Base-by-base conservation (phyloP, 2,888 invertebrate species). In the Drosophila ustulata region DNA sequence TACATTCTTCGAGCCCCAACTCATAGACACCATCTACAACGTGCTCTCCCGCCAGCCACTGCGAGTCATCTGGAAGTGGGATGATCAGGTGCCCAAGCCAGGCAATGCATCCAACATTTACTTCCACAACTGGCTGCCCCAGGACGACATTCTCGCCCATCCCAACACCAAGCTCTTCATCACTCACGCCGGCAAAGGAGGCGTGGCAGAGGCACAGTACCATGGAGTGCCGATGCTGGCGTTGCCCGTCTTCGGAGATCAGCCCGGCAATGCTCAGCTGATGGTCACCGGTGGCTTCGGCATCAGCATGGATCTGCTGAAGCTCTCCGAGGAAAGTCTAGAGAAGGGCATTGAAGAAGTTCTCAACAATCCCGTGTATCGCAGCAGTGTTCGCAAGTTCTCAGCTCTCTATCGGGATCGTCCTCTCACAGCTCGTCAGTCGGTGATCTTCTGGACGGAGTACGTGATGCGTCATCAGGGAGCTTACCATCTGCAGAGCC, bases 11-110 rank as follows among this genome's bases (percentile, higher is more conserved):
- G 93, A 94, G 0, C 75, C 80, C 0, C 93, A 93, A 0, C 93
- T 93, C 71, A 91, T 92, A 30, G 86, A 93, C 26, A 93, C 92
- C 1, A 93, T 96, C 39, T 90, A 94, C 7, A 93, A 93, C 45
- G 94, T 94, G 3, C 94, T 96, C 41, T 91, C 93, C 0, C 93
- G 93, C 58, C 80, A 95, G 0, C 94, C 94, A 59, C 94, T 95
- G 67, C 52, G 66, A 1, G 81, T 96, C 0, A 81, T 96, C 8
- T 95, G 95, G 95, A 95, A 95, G 91, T 95, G 94, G 94, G 95
- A 95, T 76, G 78, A 75, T 37, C 93, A 94, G 0, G 93, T 93
- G 3, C 86, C 89, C 4, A 82, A 94, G 23, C 93, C 93, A 2
- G 93, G 93, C 32, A 93, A 93, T 79, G 93, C 95, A 0, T 80